Evolutionary conservation across 2,113 vertebrate species (phyloP), one percentile per base, ranked within the genome.

Genomic region (Elanoides forficatus): DNA sequence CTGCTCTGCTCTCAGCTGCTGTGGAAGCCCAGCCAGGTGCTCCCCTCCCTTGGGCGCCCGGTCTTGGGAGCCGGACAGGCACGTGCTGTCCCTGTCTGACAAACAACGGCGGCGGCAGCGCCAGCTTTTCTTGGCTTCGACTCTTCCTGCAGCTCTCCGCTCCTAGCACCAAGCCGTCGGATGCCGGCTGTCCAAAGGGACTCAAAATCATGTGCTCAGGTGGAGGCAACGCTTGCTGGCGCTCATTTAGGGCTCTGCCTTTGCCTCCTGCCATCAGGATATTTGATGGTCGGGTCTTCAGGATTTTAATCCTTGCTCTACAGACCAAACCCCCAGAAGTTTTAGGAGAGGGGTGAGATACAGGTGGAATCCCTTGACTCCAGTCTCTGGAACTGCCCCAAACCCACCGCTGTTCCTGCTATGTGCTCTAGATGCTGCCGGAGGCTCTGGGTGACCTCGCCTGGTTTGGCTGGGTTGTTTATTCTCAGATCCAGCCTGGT

Each of bases 101-200:
- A 30, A 32, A 43, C 7, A 23, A 2, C 0, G 0, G 40, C 3
- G 3, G 4, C 1, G 32, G 13, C 2, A 58, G 42, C 2, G 0
- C 27, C 68, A 72, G 62, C 22, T 43, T 40, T n/a, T n/a, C 56
- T 74, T 71, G 62, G 34, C 17, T 76, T 30, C 18, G 27, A 2
- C 21, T 30, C 29, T 18, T 50, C 60, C 40, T 81, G 45, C 63
- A 58, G 50, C 45, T 73, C 65, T 53, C 50, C 50, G n/a, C 56
- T 75, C 36, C 45, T 29, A 74, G 48, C 20, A 78, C 21, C 38
- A 59, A 73, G 9, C 15, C 4, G 0, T n/a, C n/a, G 30, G 47
- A 66, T 30, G 26, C 53, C 62, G 62, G 47, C 26, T 48, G 32
- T 10, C 42, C 45, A 7, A 12, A 43, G n/a, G 25, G 25, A 32